These are phyloP conservation scores for Merluccius polli DNA, from an alignment of 2,797 vertebrate genomes.

Conservation along the genomic window DNA sequence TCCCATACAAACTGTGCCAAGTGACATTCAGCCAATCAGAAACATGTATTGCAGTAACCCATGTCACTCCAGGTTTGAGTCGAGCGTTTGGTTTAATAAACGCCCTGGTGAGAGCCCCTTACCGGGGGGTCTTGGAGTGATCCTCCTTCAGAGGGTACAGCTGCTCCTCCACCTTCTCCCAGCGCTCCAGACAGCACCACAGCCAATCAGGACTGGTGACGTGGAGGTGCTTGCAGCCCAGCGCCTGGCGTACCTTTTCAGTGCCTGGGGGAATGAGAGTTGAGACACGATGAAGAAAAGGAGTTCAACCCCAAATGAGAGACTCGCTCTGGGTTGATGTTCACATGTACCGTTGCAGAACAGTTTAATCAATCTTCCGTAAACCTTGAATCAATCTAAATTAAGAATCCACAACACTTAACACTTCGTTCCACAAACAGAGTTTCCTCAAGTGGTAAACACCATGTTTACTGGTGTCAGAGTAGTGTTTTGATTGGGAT, in stretches of 20 bases:
- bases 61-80: too few relatives aligned
- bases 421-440: background rate
- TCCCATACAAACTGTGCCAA: too few relatives aligned
- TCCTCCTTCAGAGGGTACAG: constrained; percentile 92
- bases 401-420: background rate
- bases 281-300: background rate
- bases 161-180: constrained; percentile 93
- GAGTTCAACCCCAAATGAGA: background rate
- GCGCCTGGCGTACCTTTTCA: constrained; percentile 94
- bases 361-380: background rate
- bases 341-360: background rate
- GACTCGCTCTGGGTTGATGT: background rate
- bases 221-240: constrained; percentile 83
- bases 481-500: constrained; percentile 15
- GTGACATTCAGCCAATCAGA: too few relatives aligned
- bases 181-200: constrained; percentile 96
- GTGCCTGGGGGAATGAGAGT: constrained; percentile 74
- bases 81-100: background rate
- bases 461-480: constrained; percentile 2
- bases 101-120: background rate
- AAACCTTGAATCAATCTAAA: background rate
- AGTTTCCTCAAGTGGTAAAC: too few relatives aligned
- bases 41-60: too few relatives aligned
- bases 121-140: constrained; percentile 81
- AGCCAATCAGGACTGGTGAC: constrained; percentile 97